Evolutionary conservation across 2,113 vertebrate genomes (phyloP).

Genomic region (Sisor rabdophorus): DNA sequence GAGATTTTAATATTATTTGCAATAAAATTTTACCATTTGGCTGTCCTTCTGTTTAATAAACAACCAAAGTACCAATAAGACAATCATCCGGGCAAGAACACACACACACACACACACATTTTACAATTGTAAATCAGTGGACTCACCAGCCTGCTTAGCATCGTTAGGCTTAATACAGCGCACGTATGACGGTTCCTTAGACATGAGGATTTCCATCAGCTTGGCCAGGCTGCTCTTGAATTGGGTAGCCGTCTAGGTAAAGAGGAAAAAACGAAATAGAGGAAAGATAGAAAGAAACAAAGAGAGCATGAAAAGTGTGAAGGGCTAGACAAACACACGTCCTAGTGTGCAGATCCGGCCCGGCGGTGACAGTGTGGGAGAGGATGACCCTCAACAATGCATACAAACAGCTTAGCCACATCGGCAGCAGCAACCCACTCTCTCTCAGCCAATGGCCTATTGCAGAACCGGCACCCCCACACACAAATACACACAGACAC

Average conservation of each 20-base stretch:
- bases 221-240: constrained; percentile 94
- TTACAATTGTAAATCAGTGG: constrained; percentile 4
- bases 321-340: constrained; percentile 49
- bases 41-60: background rate
- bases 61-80: background rate
- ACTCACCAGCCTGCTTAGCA: constrained; percentile 83
- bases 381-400: constrained; percentile 48
- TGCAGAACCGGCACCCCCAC: constrained; percentile 20
- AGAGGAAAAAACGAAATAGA: background rate
- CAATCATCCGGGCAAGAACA: background rate
- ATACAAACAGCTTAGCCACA: constrained; percentile 47
- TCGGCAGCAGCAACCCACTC: constrained; percentile 43
- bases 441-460: constrained; percentile 42
- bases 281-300: background rate
- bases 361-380: constrained; percentile 48
- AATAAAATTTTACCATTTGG: background rate
- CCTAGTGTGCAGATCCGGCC: constrained; percentile 54
- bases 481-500: constrained; percentile 4
- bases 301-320: constrained; percentile 8
- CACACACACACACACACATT: constrained; percentile 39
- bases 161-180: constrained; percentile 98
- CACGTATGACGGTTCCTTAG: constrained; percentile 94
- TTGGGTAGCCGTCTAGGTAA: constrained; percentile 86
- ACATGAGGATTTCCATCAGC: constrained; percentile 97
- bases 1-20: background rate